Evolutionary conservation across 2,888 invertebrate species (phyloP), one percentile per base, ranked within the genome.

Genomic region (Temnothorax ravouxi): DNA sequence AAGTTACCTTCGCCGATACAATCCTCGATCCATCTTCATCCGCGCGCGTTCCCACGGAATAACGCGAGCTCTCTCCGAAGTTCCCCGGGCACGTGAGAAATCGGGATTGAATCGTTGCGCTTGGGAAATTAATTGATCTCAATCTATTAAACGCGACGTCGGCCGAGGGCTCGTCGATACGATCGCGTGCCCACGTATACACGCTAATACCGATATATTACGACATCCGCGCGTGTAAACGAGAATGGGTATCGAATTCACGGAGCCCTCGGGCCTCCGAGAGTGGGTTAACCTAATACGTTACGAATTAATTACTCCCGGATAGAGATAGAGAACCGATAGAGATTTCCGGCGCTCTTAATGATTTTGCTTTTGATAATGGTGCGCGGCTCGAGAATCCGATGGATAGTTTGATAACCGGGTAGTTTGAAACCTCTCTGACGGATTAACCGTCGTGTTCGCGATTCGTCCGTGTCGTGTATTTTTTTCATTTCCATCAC

Each of bases 171-270:
- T 34, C 62, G 62, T 75, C 52, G 77, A 77, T 67, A 54, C 25
- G 54, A 67, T 67, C 54, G 52, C 75, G 34, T 75, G 72, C 66
- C 34, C 25, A 62, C 50, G 34, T n/a, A 47, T n/a, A 56, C 61
- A 29, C 34, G 50, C 67, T 38, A 52, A 47, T 66, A 21, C 25
- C 82, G 62, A 74, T 80, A 69, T 74, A 85, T 80, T 52, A 85
- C 87, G 87, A 84, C 85, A 79, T 83, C 77, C 84, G 82, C 52
- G 69, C 64, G 75, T 54, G 80, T 75, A 85, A 79, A 81, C 59
- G 80, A 85, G 38, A 64, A 47, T 74, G 61, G 75, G 67, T 83
- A 83, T 88, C 89, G 67, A 88, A 89, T 88, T 87, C 84, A 81
- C 62, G 0, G 80, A 84, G 54, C 71, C 77, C 83, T 80, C 64